Conservation (phyloP, 2,797 vertebrate species). For the Syngnathus acus region DNA sequence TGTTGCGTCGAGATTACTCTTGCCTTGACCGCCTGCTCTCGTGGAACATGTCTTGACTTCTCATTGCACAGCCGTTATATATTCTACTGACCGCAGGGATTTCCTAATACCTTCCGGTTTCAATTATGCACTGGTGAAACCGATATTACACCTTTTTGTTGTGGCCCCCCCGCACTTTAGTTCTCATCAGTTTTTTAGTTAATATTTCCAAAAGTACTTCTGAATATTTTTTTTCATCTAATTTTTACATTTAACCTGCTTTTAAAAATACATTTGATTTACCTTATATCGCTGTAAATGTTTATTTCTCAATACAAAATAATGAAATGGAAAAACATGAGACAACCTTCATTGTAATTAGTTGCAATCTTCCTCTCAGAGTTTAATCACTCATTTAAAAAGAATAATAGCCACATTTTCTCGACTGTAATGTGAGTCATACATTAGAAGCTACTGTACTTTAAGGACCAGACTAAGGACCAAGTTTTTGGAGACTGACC, state of each 20-base stretch:
- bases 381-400: slow-evolving; percentile 2
- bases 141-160: neutral
- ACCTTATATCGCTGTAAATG: too few relatives aligned
- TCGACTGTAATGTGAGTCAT: neutral
- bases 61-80: slow-evolving; percentile 42
- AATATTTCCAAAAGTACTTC: neutral
- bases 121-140: neutral
- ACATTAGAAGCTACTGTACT: neutral
- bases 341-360: neutral
- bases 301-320: too few relatives aligned
- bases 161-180: neutral
- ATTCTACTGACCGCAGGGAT: slow-evolving; percentile 38
- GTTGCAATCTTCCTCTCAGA: neutral
- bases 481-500: too few relatives aligned
- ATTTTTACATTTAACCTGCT: too few relatives aligned
- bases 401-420: neutral
- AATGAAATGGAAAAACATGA: neutral
- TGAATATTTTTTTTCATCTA: too few relatives aligned
- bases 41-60: slow-evolving; percentile 13
- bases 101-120: slow-evolving; percentile 32
- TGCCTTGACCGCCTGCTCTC: slow-evolving; percentile 18
- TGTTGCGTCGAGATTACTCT: slow-evolving; percentile 30
- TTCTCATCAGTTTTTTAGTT: neutral
- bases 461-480: neutral
- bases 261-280: too few relatives aligned